Evolutionary conservation across 1,140 invertebrate genomes (phyloP).

Genomic region (Watersipora subatra): DNA sequence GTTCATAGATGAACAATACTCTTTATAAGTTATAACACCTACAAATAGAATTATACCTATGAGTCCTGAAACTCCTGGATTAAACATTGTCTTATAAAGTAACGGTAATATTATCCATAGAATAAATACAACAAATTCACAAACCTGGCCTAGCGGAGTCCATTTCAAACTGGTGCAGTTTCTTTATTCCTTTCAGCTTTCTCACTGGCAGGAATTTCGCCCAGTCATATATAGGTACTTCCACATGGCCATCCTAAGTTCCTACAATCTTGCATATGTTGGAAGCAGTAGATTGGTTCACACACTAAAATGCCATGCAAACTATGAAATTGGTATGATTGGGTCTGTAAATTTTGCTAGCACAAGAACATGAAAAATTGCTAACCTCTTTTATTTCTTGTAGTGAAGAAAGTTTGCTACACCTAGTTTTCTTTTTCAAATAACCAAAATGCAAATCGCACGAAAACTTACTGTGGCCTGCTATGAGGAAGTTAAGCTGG

Average conservation of each 20-base stretch:
- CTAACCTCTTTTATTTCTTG: conserved; percentile 10
- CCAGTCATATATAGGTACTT: neutral
- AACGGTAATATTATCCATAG: too few species aligned
- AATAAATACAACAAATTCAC: too few species aligned
- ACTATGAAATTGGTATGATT: too few species aligned
- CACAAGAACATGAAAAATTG: too few species aligned
- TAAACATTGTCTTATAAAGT: too few species aligned
- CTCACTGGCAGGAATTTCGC: neutral
- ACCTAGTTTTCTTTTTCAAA: conserved; percentile 14
- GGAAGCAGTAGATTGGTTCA: neutral
- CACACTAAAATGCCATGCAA: too few species aligned
- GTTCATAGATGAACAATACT: too few species aligned
- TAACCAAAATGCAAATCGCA: conserved; percentile 22
- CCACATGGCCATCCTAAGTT: neutral
- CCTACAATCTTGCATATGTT: neutral
- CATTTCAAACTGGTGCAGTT: neutral
- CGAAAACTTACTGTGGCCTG: conserved; percentile 22
- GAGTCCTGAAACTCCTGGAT: neutral
- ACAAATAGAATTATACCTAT: neutral
- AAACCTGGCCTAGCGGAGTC: neutral
- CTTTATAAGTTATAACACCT: too few species aligned
- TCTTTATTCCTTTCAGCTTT: neutral
- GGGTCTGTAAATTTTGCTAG: too few species aligned
- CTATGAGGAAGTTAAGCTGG: conserved; percentile 15
- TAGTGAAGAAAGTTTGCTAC: conserved; percentile 8